Evolutionary conservation across 2,888 invertebrate species (phyloP), one percentile per base, ranked within the genome.

Genomic region (Harpalus rufipes): DNA sequence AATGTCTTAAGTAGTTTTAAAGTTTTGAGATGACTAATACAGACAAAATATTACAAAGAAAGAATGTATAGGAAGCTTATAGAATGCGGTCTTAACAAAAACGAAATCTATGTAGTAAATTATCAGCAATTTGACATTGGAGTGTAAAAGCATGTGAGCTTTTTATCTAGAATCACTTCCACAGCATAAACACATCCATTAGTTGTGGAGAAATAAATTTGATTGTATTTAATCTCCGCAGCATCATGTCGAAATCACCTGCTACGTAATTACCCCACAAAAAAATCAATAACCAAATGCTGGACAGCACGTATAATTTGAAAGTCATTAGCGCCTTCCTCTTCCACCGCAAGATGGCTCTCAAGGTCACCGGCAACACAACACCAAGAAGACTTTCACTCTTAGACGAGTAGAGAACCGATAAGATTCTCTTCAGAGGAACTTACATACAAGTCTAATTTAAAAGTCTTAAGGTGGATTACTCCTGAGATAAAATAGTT

Each of bases 261-360:
- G 32, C 68, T 12, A 68, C 76, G 51, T 76, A 76, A 76, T 76
- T 76, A 76, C 32, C 58, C 32, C 18, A 59, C 21, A 79, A 63
- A 63, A 81, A 65, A 81, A 65, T 81, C 81, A 81, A 81, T 81
- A 68, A 56, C 68, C 39, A 16, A 14, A 81, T 68, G 81, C 14
- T 32, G 39, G n/a, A 14, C 81, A 44, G 58, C 81, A 21, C 32
- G 58, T 72, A 81, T 81, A 81, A 81, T 81, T 81, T 81, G 25
- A 25, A 41, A 58, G 51, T 68, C 72, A 81, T 81, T 81, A 68
- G 51, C 58, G 58, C 58, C 72, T 81, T 72, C 81, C 51, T 68
- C 58, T 51, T 32, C 25, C 51, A 25, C 81, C 68, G 41, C 51
- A 25, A 81, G 56, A 81, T 21, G 72, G 32, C 21, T 68, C 32